These are phyloP conservation scores for Apis florea DNA, from an alignment of 1,140 invertebrate genomes.

Conservation along the genomic window DNA sequence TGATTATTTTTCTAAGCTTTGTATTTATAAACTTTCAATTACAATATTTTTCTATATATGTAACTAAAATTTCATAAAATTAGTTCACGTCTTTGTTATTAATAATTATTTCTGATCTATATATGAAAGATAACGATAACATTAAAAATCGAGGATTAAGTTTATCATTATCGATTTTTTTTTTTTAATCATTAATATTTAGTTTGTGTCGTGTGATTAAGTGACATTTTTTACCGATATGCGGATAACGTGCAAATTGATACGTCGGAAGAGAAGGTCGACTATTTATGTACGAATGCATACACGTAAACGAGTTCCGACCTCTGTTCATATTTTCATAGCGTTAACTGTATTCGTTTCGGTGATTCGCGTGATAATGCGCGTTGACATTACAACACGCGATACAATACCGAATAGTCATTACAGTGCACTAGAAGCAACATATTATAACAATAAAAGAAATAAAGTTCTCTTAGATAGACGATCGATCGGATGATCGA, in stretches of 20 bases:
- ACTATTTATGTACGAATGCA: constrained; percentile 38
- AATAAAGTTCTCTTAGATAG: background rate
- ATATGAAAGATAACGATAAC: too few relatives aligned
- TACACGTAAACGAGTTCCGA: constrained; percentile 5
- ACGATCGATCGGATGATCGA: background rate
- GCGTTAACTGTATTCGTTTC: constrained; percentile 34
- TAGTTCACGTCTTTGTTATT: too few relatives aligned
- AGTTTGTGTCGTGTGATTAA: constrained; percentile 1
- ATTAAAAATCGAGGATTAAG: too few relatives aligned
- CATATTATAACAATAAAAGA: constrained; percentile 10
- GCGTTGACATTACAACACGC: constrained; percentile 28
- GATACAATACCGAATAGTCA: constrained; percentile 18
- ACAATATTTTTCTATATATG: too few relatives aligned
- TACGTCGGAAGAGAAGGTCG: constrained; percentile 11
- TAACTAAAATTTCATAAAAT: too few relatives aligned
- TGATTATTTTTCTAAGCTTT: too few relatives aligned
- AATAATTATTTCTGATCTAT: too few relatives aligned
- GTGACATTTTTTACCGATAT: background rate
- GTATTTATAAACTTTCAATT: too few relatives aligned
- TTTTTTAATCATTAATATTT: background rate
- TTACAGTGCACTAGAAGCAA: constrained; percentile 24
- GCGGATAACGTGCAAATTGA: constrained; percentile 14
- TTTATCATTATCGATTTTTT: too few relatives aligned
- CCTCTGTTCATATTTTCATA: constrained; percentile 47
- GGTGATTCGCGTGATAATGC: constrained; percentile 45